Conservation (phyloP, 2,888 invertebrate genomes). For the Sisyra terminalis region DNA sequence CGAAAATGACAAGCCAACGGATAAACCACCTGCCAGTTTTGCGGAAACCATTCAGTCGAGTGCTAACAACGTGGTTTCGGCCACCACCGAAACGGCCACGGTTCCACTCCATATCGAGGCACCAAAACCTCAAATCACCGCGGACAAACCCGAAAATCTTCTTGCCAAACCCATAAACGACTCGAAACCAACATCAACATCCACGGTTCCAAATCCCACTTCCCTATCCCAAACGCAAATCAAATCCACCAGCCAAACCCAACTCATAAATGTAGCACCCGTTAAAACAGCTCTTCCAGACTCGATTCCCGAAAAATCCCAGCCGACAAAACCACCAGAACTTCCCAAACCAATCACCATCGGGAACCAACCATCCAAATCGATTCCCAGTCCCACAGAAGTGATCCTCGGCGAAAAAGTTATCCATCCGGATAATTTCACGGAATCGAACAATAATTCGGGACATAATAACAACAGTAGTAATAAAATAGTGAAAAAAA, state of each 20-base stretch:
- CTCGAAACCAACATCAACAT: neutral
- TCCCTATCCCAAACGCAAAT: neutral
- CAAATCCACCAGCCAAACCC: neutral
- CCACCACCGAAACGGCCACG: constrained; percentile 24
- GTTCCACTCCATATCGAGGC: constrained; percentile 26
- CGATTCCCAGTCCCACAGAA: too few species aligned
- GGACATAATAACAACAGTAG: constrained; percentile 9
- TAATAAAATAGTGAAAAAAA: constrained; percentile 9
- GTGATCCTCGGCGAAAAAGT: too few species aligned
- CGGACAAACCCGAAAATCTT: constrained; percentile 5
- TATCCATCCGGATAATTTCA: too few species aligned
- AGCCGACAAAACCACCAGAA: neutral
- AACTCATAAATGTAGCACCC: too few species aligned
- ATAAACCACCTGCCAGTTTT: constrained; percentile 4
- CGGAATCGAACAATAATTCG: constrained; percentile 1
- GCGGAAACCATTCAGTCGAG: constrained; percentile 15
- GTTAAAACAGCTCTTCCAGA: neutral
- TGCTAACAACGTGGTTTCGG: constrained; percentile 19
- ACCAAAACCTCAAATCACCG: constrained; percentile 19
- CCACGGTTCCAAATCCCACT: neutral
- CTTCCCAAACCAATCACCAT: neutral
- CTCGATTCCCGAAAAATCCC: neutral
- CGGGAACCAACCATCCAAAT: too few species aligned
- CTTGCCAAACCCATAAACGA: constrained; percentile 4
- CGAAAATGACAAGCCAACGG: constrained; percentile 11